Conservation (phyloP, 2,888 invertebrate species). For the Epinotia demarniana region DNA sequence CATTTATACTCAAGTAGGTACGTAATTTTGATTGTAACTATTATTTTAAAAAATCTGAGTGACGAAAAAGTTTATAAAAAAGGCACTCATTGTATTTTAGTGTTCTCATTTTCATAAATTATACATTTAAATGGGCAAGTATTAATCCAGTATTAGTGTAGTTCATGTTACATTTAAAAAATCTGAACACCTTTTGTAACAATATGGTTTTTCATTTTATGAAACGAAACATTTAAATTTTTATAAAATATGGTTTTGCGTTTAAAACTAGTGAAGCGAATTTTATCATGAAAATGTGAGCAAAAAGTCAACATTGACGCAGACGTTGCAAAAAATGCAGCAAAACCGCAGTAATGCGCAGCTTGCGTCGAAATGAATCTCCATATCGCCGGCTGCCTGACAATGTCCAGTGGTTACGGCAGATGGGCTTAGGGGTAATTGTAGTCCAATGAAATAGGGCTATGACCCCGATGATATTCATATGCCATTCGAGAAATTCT, state of each 20-base stretch:
- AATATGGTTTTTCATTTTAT: no score
- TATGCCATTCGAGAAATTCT: neutral
- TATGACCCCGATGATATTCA: neutral
- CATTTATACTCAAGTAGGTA: no score
- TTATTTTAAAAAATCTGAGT: no score
- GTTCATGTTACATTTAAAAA: no score
- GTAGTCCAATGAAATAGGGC: conserved; percentile 22
- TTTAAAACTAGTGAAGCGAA: neutral
- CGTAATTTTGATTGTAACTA: no score
- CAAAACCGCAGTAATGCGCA: conserved; percentile 27
- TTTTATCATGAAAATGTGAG: neutral
- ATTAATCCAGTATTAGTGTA: no score
- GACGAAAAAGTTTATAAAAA: no score
- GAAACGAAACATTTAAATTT: no score
- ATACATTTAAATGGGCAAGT: no score
- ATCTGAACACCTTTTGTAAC: no score
- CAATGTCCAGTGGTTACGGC: conserved; percentile 26
- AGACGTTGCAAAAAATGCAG: conserved; percentile 25
- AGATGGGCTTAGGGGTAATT: conserved; percentile 39
- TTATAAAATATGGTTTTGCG: neutral
- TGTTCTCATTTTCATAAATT: no score
- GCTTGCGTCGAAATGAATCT: conserved; percentile 24
- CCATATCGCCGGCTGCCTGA: conserved; percentile 34
- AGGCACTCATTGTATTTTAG: no score
- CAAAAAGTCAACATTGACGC: conserved; percentile 14